A percentile compares a stretch with the other conserved stretches of the same genome.
Conservation (phyloP, 2,797 vertebrate genomes). For the Pipistrellus pipistrellus region DNA sequence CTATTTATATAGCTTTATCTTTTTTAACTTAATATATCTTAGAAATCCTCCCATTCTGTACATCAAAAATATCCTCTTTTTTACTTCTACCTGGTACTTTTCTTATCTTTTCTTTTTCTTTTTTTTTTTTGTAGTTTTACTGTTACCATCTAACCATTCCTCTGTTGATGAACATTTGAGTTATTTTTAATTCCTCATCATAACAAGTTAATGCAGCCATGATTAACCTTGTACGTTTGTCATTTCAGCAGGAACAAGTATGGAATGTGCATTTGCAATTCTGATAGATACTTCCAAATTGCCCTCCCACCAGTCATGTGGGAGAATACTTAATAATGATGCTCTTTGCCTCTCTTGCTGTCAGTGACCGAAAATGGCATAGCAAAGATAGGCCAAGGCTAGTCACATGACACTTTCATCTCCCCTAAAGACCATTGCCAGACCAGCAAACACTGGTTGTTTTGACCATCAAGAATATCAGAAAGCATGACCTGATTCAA, state of each 20-base stretch:
- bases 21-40: not conserved
- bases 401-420: fast-evolving
- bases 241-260: not conserved
- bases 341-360: not conserved
- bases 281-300: not conserved
- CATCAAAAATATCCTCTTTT: not conserved
- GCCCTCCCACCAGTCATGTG: not conserved
- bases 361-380: not conserved
- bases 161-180: not conserved
- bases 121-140: not conserved
- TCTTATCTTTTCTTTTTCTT: too few relatives aligned
- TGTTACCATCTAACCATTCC: not conserved
- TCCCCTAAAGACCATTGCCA: not conserved
- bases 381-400: not conserved
- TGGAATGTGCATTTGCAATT: not conserved
- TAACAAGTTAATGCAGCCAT: not conserved
- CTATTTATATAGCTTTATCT: not conserved
- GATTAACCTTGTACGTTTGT: not conserved
- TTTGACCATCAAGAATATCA: not conserved
- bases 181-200: not conserved
- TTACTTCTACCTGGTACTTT: not conserved
- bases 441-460: not conserved
- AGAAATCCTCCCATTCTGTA: not conserved
- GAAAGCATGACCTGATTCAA: not conserved
- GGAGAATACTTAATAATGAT: not conserved